Base-by-base conservation (phyloP, 2,113 vertebrate genomes). In the Pogona vitticeps region DNA sequence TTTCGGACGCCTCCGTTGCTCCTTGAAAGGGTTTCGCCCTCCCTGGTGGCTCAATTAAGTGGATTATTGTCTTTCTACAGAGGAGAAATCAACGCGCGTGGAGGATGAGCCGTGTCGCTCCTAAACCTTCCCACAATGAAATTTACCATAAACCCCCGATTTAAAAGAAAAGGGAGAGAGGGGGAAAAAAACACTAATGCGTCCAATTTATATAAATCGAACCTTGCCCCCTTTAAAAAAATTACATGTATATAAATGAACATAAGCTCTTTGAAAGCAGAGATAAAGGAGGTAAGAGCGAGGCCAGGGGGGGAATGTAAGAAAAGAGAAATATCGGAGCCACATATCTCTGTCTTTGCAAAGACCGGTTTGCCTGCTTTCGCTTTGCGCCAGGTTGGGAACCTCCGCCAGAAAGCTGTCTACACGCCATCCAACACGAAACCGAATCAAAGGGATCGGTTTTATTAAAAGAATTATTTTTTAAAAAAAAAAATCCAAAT, bases 31-130 rank as follows among this genome's bases (percentile, higher is more conserved):
- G 92, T 95, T 95, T 89, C 91, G 23, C 92, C 78, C 90, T 98
- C 98, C 98, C 98, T 92, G 79, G 98, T 97, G 98, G 96, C 96
- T 98, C 98, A 98, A 98, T 99, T 99, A 99, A 98, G 95, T 91
- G 97, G 98, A 99, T 99, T 99, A 98, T 98, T 98, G 97, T 97
- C 96, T 95, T 97, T 94, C 97, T 97, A 96, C 91, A 95, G 96
- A 96, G n/a, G 96, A 97, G 96, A 95, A 97, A 96, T 96, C 97
- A 96, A 94, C 96, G 95, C 81, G 42, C 81, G 93, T 96, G 97
- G 96, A 94, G 95, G 96, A 95, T 31, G 92, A 92, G 90, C 90
- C 91, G 89, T 65, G 90, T 89, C 94, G 89, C 81, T 28, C n/a
- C 91, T 67, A 90, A 82, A 23, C 40, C 86, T 90, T 72, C 0